These are phyloP conservation scores for Spinus pinus DNA, from an alignment of 2,797 vertebrate genomes.

Conservation along the genomic window DNA sequence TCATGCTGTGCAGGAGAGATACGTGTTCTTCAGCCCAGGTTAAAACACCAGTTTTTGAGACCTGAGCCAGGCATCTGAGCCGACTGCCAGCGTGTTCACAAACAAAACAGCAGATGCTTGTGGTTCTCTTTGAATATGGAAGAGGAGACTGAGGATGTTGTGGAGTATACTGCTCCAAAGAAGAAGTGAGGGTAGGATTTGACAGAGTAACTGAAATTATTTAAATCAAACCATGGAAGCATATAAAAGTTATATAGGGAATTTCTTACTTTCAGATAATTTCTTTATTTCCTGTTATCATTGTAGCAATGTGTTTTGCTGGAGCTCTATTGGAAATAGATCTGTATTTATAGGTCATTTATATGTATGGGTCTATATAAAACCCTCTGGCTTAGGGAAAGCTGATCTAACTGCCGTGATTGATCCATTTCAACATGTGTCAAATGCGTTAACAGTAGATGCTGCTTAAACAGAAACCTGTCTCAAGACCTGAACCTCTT, in stretches of 20 bases:
- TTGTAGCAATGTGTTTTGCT: not conserved
- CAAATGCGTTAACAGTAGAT: not conserved
- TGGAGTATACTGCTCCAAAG: not conserved
- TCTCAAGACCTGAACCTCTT: not conserved
- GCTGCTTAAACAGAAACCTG: not conserved
- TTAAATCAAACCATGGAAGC: not conserved
- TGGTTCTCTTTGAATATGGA: not conserved
- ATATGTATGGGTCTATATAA: not conserved
- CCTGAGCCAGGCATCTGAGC: not conserved
- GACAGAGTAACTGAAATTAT: not conserved
- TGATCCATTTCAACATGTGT: not conserved
- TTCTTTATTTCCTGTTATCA: not conserved
- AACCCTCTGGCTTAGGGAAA: not conserved
- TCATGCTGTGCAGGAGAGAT: not conserved
- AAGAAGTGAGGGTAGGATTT: not conserved
- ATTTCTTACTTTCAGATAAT: not conserved
- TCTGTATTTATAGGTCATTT: not conserved
- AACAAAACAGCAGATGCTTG: not conserved
- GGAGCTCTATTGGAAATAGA: not conserved
- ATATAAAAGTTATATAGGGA: not conserved
- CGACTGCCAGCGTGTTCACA: fast-evolving
- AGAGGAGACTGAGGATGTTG: not conserved
- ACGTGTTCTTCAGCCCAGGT: not conserved
- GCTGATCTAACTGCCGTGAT: not conserved
- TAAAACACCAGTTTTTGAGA: not conserved